These are phyloP conservation scores for Meloidogyne hapla DNA, from an alignment of 1,140 invertebrate species.

Conservation along the genomic window DNA sequence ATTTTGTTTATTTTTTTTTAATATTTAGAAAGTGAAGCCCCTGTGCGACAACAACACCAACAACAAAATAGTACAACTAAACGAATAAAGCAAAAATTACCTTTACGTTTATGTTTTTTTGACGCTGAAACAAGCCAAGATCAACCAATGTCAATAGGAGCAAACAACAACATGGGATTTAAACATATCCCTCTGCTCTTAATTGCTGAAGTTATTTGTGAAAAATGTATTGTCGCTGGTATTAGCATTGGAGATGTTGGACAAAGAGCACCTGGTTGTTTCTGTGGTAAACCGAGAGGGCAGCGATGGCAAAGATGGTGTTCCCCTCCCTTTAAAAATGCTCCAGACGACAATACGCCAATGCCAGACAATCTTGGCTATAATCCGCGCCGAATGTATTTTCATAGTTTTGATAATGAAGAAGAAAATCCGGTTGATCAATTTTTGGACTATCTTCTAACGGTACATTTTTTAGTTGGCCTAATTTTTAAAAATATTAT, in stretches of 20 bases:
- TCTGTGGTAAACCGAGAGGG: background rate
- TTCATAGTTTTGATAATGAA: conserved; percentile 9
- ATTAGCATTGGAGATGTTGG: background rate
- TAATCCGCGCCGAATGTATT: background rate
- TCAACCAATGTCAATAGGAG: background rate
- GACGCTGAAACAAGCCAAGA: background rate
- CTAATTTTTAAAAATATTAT: background rate
- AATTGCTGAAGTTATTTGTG: background rate
- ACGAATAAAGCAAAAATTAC: no score
- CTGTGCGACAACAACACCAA: no score
- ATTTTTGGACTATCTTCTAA: conserved; percentile 19
- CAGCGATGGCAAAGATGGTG: background rate
- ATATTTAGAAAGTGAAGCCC: no score
- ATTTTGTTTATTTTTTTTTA: no score
- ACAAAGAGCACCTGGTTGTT: background rate
- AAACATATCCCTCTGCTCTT: background rate
- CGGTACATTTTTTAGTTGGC: background rate
- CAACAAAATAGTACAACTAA: no score
- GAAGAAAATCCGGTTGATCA: background rate
- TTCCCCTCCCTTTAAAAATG: conserved; percentile 2
- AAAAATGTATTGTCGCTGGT: background rate
- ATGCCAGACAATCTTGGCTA: background rate
- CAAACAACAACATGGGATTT: background rate
- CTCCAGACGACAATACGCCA: background rate
- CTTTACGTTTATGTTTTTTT: background rate